A percentile compares a stretch with the other conserved stretches of the same genome.
These are phyloP conservation scores for Synanthedon tipuliformis DNA, from an alignment of 2,888 invertebrate genomes.

Conservation along the genomic window DNA sequence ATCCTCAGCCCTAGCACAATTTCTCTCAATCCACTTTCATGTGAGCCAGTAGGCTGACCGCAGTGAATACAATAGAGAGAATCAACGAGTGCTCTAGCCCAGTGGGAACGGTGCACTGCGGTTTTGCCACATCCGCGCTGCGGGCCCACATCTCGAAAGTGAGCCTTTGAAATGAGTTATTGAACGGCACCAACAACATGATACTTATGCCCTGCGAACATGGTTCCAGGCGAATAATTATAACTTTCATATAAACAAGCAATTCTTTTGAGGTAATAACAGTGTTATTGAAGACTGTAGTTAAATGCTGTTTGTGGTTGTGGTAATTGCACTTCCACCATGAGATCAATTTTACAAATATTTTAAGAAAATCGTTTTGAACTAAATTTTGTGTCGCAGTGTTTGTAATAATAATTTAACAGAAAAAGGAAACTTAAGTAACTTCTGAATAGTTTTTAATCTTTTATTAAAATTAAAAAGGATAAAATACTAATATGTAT, in stretches of 20 bases:
- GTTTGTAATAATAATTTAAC: too few relatives aligned
- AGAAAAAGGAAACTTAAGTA: too few relatives aligned
- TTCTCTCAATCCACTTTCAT: slow-evolving; percentile 29
- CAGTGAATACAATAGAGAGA: slow-evolving; percentile 23
- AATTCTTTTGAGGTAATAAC: too few relatives aligned
- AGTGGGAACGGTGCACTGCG: slow-evolving; percentile 39
- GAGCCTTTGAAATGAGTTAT: slow-evolving; percentile 63
- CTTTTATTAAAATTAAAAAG: too few relatives aligned
- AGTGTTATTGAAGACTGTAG: too few relatives aligned
- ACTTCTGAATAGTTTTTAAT: too few relatives aligned
- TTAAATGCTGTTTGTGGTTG: too few relatives aligned
- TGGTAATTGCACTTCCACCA: too few relatives aligned
- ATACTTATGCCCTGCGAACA: slow-evolving; percentile 33
- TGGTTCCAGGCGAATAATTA: slow-evolving; percentile 19
- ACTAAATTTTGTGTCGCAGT: too few relatives aligned
- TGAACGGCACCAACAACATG: slow-evolving; percentile 53
- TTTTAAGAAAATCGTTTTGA: too few relatives aligned
- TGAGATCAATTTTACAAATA: too few relatives aligned
- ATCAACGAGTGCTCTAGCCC: slow-evolving; percentile 16
- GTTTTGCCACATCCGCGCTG: slow-evolving; percentile 40
- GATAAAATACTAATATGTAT: too few relatives aligned
- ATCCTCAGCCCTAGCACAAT: slow-evolving; percentile 25
- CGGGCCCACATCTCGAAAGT: slow-evolving; percentile 51
- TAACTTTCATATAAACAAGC: slow-evolving; percentile 13
- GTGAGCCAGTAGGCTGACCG: slow-evolving; percentile 18